Percentiles rank a stretch among this genome's conserved stretches.
phyloP scores from a whole-genome alignment of 2,888 invertebrate species.

The Heliconius ismenius region DNA sequence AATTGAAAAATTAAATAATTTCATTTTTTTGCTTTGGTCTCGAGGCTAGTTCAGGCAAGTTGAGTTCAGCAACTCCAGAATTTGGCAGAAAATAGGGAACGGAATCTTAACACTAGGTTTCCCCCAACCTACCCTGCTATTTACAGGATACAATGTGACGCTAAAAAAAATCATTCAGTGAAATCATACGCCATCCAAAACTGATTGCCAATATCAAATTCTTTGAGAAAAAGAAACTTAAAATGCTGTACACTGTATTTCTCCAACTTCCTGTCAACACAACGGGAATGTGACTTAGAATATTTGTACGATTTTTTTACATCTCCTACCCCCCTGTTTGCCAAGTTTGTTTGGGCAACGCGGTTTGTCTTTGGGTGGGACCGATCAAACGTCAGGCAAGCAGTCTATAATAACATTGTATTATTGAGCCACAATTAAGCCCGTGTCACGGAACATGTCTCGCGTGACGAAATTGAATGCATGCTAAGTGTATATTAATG shows the following conservation, averaged over 20 bases:
- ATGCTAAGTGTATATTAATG: slow-evolving; percentile 32
- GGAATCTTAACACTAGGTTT: too few species aligned
- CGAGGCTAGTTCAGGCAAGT: too few species aligned
- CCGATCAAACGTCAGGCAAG: slow-evolving; percentile 60
- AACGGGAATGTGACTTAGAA: background rate
- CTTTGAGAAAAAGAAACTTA: background rate
- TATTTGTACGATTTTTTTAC: slow-evolving; percentile 46
- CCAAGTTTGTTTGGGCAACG: slow-evolving; percentile 51
- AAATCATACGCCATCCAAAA: background rate
- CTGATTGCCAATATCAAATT: background rate
- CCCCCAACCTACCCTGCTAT: too few species aligned
- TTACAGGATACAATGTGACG: too few species aligned
- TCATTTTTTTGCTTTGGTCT: too few species aligned
- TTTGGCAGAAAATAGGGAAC: too few species aligned
- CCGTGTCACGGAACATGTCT: slow-evolving; percentile 46
- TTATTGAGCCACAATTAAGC: slow-evolving; percentile 53
- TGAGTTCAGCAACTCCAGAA: too few species aligned
- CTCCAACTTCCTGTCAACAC: background rate
- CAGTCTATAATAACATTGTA: slow-evolving; percentile 55
- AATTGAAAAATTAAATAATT: too few species aligned
- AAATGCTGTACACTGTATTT: background rate
- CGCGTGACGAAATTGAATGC: slow-evolving; percentile 46
- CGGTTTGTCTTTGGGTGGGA: slow-evolving; percentile 58
- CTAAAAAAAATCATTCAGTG: background rate
- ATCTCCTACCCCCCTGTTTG: slow-evolving; percentile 61